Conservation (phyloP, 2,797 vertebrate species). For the Tapirus indicus region DNA sequence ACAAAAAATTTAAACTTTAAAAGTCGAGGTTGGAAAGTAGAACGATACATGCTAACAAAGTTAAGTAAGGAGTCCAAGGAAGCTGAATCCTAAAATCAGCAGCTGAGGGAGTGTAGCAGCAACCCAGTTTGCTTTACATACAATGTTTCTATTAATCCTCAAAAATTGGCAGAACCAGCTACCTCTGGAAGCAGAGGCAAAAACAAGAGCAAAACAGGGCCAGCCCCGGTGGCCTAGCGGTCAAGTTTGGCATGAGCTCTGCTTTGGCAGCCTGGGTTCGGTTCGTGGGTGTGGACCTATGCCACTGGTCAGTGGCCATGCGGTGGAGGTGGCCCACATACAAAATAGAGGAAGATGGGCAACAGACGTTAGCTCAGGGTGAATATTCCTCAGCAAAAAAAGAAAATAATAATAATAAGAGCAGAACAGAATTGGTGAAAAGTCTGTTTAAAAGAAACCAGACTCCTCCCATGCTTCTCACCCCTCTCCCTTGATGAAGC, state of each 20-base stretch:
- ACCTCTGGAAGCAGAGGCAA: neutral
- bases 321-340: too few relatives aligned
- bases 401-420: neutral
- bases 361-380: too few relatives aligned
- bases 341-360: too few relatives aligned
- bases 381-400: neutral
- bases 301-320: too few relatives aligned
- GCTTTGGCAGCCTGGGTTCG: too few relatives aligned
- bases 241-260: too few relatives aligned
- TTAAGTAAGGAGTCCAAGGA: conserved; percentile 23
- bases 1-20: neutral
- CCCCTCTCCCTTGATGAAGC: neutral
- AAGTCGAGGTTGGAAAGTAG: neutral
- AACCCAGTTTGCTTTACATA: neutral
- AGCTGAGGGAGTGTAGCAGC: neutral
- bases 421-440: neutral
- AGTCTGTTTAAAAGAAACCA: neutral
- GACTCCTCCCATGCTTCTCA: neutral
- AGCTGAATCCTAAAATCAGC: neutral
- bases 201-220: neutral
- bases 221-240: too few relatives aligned
- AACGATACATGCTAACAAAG: neutral
- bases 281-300: too few relatives aligned
- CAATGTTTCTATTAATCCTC: neutral
- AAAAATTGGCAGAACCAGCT: neutral